These are phyloP conservation scores for Arvicanthis niloticus DNA, from an alignment of 2,113 vertebrate species.

Conservation along the genomic window DNA sequence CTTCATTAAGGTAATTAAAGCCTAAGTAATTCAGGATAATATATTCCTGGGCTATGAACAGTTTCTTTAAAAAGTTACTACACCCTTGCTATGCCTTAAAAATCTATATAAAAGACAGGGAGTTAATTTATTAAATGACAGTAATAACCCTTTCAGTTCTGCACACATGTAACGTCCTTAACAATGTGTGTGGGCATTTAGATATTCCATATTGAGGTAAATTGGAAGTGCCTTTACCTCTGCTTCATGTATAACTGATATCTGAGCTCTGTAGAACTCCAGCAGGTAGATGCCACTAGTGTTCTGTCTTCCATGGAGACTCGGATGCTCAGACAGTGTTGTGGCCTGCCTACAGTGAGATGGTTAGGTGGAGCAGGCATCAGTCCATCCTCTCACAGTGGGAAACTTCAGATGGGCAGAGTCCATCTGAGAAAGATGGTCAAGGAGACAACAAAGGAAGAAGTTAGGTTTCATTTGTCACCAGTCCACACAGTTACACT, in stretches of 20 bases:
- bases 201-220: background rate
- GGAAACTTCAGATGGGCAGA: background rate
- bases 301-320: background rate
- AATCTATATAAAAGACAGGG: background rate
- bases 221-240: background rate
- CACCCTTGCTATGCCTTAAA: background rate
- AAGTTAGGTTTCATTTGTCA: background rate
- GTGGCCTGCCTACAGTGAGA: too few relatives aligned
- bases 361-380: background rate
- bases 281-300: accelerated
- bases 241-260: background rate
- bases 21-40: background rate
- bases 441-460: background rate
- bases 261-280: background rate
- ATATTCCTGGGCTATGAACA: background rate
- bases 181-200: background rate
- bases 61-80: background rate
- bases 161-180: background rate
- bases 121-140: background rate
- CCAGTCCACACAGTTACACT: background rate
- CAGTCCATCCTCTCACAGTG: too few relatives aligned
- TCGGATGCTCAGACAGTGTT: background rate
- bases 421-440: background rate
- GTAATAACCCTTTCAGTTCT: background rate
- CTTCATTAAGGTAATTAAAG: background rate